Evolutionary conservation across 2,888 invertebrate genomes (phyloP).

Genomic region (Lysandra bellargus): DNA sequence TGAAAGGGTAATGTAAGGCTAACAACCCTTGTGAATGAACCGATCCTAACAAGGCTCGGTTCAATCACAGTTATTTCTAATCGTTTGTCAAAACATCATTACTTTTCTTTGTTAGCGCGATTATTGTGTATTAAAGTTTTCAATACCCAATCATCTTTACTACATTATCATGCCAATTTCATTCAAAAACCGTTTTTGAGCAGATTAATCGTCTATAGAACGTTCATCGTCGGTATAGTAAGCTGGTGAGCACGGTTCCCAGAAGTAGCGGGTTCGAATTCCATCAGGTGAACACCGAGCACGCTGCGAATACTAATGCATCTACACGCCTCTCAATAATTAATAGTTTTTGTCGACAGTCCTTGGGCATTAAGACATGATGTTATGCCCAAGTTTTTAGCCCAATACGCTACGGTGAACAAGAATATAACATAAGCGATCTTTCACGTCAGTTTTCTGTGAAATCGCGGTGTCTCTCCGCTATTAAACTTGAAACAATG

Average conservation of each 20-base stretch:
- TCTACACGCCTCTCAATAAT: neutral
- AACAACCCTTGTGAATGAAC: too few relatives aligned
- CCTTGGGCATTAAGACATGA: neutral
- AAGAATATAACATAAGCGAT: neutral
- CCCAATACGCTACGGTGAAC: neutral
- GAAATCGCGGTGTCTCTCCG: too few relatives aligned
- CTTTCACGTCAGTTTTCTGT: neutral
- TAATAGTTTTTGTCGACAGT: neutral
- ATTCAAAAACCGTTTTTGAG: neutral
- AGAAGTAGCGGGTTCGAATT: constrained; percentile 27
- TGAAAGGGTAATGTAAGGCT: too few relatives aligned
- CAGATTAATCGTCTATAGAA: neutral
- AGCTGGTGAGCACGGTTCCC: neutral
- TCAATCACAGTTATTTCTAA: too few relatives aligned
- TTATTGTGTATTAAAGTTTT: too few relatives aligned
- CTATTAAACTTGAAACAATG: too few relatives aligned
- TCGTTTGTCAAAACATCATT: too few relatives aligned
- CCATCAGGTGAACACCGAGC: neutral
- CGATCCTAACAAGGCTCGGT: too few relatives aligned
- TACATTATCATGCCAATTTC: neutral
- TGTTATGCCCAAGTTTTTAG: neutral
- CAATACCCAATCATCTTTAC: too few relatives aligned
- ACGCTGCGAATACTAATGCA: constrained; percentile 1
- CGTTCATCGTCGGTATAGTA: neutral
- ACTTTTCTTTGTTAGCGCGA: too few relatives aligned